A percentile compares a stretch with the other conserved stretches of the same genome.
phyloP scores from a whole-genome alignment of 2,797 vertebrate species.

The Diceros bicornis region DNA sequence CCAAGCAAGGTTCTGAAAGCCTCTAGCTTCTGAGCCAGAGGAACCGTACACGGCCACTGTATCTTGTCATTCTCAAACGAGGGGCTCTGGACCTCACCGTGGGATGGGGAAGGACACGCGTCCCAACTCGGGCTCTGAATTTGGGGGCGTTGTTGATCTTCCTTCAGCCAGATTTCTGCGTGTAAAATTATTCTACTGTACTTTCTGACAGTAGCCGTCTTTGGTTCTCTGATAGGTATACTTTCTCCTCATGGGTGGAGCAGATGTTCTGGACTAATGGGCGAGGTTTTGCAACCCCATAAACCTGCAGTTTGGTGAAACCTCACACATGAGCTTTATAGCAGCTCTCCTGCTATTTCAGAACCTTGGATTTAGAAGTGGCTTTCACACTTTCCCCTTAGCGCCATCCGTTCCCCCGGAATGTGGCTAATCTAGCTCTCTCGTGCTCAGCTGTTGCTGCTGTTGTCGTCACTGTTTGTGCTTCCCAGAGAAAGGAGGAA shows the following conservation, averaged over 20 bases:
- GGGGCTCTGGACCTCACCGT: fast-evolving
- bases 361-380: neutral
- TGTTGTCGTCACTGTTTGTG: fast-evolving
- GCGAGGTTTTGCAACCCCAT: neutral
- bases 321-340: neutral
- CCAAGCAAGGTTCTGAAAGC: neutral
- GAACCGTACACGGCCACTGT: neutral
- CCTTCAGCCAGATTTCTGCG: neutral
- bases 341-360: neutral
- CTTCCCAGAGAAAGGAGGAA: no score
- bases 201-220: neutral
- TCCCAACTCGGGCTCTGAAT: neutral
- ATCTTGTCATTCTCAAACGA: no score
- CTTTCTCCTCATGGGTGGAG: neutral
- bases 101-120: neutral
- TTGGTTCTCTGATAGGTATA: neutral
- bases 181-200: neutral
- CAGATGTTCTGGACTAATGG: neutral
- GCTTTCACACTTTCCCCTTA: neutral
- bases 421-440: neutral
- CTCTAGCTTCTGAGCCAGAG: neutral
- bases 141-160: neutral
- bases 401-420: neutral
- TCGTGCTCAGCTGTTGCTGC: neutral
- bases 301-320: neutral